phyloP scores from a whole-genome alignment of 1,140 invertebrate species.

The Ectropis grisescens region DNA sequence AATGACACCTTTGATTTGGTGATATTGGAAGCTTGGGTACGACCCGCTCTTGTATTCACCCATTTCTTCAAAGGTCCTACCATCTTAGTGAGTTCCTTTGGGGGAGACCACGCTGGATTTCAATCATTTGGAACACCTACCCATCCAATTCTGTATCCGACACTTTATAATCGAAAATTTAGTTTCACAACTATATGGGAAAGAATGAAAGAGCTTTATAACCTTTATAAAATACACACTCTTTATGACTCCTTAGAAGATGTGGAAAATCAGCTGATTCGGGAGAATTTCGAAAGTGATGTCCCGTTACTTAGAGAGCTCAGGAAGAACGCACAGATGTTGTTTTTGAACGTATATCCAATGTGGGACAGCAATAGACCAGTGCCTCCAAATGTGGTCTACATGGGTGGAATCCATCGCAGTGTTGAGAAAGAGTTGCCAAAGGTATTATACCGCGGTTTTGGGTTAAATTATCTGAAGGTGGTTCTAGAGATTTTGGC shows the following conservation, averaged over 20 bases:
- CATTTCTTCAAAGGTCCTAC: slow-evolving; percentile 45
- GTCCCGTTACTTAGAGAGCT: slow-evolving; percentile 23
- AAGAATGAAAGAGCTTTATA: slow-evolving; percentile 25
- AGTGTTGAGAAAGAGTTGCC: slow-evolving; percentile 35
- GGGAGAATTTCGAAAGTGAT: slow-evolving; percentile 19
- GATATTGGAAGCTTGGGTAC: slow-evolving; percentile 29
- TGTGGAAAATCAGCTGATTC: slow-evolving; percentile 10
- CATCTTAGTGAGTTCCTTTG: slow-evolving; percentile 45
- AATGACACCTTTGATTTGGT: slow-evolving; percentile 35
- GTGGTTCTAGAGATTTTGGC: too few species aligned
- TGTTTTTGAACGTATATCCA: slow-evolving; percentile 72
- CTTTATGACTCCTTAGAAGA: slow-evolving; percentile 1
- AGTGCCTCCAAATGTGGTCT: slow-evolving; percentile 68
- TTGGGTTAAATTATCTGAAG: too few species aligned
- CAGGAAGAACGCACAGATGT: slow-evolving; percentile 32
- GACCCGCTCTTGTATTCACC: slow-evolving; percentile 28
- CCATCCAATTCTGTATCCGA: slow-evolving; percentile 58
- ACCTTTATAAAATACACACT: slow-evolving; percentile 6
- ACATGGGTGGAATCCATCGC: slow-evolving; percentile 73
- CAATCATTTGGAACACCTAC: slow-evolving; percentile 47
- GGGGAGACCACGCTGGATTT: slow-evolving; percentile 11
- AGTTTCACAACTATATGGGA: slow-evolving; percentile 30
- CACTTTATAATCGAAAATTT: slow-evolving; percentile 25
- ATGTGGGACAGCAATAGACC: slow-evolving; percentile 64
- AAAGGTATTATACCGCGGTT: too few species aligned